These are phyloP conservation scores for Chrysemys picta DNA, from an alignment of 2,113 vertebrate species.

Conservation along the genomic window DNA sequence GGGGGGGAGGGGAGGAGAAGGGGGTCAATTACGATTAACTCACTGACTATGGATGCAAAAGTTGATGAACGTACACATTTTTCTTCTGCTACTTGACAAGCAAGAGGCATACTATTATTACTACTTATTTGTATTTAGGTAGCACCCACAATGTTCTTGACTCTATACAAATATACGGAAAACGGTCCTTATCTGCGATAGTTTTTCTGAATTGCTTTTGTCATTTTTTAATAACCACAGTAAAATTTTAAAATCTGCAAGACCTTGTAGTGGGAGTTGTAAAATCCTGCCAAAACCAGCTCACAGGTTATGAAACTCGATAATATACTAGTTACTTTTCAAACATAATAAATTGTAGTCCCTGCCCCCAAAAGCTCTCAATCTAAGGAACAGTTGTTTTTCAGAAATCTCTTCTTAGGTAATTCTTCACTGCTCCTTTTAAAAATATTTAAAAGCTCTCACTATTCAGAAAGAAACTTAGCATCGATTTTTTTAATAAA, in stretches of 20 bases:
- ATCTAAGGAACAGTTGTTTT: background rate
- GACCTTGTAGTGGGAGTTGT: background rate
- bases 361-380: background rate
- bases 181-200: background rate
- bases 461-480: background rate
- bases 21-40: background rate
- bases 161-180: background rate
- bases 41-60: background rate
- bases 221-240: background rate
- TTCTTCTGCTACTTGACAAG: background rate
- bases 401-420: background rate
- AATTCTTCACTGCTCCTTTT: background rate
- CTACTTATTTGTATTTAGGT: background rate
- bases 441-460: background rate
- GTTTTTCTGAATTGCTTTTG: background rate
- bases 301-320: background rate
- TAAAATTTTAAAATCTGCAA: background rate
- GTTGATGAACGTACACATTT: background rate
- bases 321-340: background rate
- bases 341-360: background rate
- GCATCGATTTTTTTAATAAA: background rate
- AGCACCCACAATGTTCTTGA: background rate
- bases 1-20: accelerated
- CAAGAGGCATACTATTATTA: background rate
- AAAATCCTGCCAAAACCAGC: background rate